Evolutionary conservation across 1,140 invertebrate species (phyloP).

Genomic region (Lethrus apterus): DNA sequence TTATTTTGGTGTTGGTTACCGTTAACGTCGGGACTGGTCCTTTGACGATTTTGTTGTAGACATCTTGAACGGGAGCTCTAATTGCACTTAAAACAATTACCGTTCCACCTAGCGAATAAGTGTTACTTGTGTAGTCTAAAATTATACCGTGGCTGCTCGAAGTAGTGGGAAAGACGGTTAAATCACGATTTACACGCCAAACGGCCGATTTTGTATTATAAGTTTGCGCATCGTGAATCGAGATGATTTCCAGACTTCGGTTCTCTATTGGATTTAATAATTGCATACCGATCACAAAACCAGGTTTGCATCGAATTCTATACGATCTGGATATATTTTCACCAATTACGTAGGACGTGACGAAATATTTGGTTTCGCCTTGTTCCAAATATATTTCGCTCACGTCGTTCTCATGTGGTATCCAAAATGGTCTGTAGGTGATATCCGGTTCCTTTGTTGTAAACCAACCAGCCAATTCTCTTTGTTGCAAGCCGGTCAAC

Average conservation of each 20-base stretch:
- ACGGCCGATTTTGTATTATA: slow-evolving; percentile 52
- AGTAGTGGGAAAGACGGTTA: slow-evolving; percentile 78
- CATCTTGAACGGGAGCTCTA: slow-evolving; percentile 58
- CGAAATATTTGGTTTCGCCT: slow-evolving; percentile 68
- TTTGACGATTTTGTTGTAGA: slow-evolving; percentile 61
- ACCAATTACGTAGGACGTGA: slow-evolving; percentile 57
- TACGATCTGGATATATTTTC: slow-evolving; percentile 52
- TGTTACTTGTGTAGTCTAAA: slow-evolving; percentile 75
- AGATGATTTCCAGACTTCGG: slow-evolving; percentile 73
- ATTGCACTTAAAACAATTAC: slow-evolving; percentile 78
- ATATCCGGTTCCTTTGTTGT: slow-evolving; percentile 60
- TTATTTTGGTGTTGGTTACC: slow-evolving; percentile 65
- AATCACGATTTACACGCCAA: slow-evolving; percentile 74
- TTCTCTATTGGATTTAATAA: slow-evolving; percentile 83
- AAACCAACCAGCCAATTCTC: slow-evolving; percentile 91
- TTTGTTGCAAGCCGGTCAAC: slow-evolving; percentile 73
- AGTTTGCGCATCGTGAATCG: slow-evolving; percentile 66
- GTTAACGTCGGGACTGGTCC: slow-evolving; percentile 69
- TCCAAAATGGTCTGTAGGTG: slow-evolving; percentile 59
- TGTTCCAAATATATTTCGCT: slow-evolving; percentile 57
- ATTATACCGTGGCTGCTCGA: slow-evolving; percentile 77
- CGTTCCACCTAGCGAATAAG: slow-evolving; percentile 66
- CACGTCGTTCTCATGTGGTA: slow-evolving; percentile 51
- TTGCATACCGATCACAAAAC: slow-evolving; percentile 73
- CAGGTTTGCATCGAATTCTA: slow-evolving; percentile 59